Evolutionary conservation across 1,140 invertebrate species (phyloP), one percentile per base, ranked within the genome.

Genomic region (Leptinotarsa defecta): DNA sequence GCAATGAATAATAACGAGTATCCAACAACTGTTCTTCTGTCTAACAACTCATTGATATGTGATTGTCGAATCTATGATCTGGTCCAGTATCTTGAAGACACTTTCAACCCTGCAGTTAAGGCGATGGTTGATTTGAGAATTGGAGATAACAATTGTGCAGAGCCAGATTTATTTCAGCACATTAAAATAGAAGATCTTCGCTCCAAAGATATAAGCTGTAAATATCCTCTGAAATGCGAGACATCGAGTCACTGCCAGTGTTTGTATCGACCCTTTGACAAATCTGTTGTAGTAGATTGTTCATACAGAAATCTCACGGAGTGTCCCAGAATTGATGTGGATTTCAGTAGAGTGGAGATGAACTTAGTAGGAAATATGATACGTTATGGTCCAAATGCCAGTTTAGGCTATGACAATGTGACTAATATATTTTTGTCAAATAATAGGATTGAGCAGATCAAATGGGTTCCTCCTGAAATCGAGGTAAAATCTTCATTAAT

Each of bases 261-360:
- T 65, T 20, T 65, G 13, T 15, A 20, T 24, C 13, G n/a, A 65
- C 64, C 64, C 15, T 65, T 65, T 65, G 20, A 65, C 27, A 13
- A 65, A 24, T 19, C 64, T 24, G 20, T 65, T n/a, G 64, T 65
- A 13, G n/a, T 65, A 19, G 27, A 65, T 15, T 65, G 64, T 65
- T 17, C 20, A 6, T 13, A 22, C 27, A 65, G 64, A 22, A 65
- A 65, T 65, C 27, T 65, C 20, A 65, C 64, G 6, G 27, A 65
- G 13, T 65, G 20, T 22, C 64, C 64, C 20, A 20, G 4, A 15
- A 20, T 65, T 15, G 27, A 34, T 15, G 20, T 65, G 20, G 20
- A 20, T 13, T 15, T 24, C 5, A 65, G 20, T 17, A 22, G 13
- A 20, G 20, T 65, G 15, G 64, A 65, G 20, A 17, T 65, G n/a